Percentiles rank a stretch among this genome's conserved stretches.
phyloP scores from a whole-genome alignment of 2,797 vertebrate species.

The Gymnopithys bicolor region DNA sequence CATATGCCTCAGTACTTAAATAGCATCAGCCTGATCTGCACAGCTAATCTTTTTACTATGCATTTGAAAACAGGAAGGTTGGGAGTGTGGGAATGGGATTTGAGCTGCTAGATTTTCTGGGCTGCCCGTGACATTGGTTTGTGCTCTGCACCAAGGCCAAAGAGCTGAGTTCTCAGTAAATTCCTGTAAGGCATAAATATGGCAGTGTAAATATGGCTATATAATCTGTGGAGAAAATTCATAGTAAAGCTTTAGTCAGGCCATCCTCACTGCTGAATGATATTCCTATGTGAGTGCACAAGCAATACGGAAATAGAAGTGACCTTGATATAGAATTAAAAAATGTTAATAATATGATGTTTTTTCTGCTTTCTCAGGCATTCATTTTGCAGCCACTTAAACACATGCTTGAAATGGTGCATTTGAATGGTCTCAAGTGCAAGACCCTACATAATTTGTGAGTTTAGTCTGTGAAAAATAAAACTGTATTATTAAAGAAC shows the following conservation, averaged over 20 bases:
- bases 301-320: neutral
- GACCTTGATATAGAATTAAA: neutral
- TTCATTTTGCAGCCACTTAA: neutral
- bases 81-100: neutral
- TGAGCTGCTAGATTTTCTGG: neutral
- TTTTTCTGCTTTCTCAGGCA: neutral
- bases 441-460: neutral
- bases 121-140: neutral
- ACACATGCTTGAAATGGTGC: neutral
- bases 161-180: neutral
- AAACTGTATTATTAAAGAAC: neutral
- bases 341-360: neutral
- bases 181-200: neutral
- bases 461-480: neutral
- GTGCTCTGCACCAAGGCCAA: neutral
- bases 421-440: neutral
- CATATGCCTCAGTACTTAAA: neutral
- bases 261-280: neutral
- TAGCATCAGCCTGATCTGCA: neutral
- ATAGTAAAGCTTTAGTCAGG: neutral
- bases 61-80: neutral
- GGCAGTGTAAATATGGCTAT: neutral
- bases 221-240: neutral
- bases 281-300: neutral
- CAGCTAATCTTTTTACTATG: neutral